Conservation (phyloP, 1,140 invertebrate species). For the Drosophila nikananu region DNA sequence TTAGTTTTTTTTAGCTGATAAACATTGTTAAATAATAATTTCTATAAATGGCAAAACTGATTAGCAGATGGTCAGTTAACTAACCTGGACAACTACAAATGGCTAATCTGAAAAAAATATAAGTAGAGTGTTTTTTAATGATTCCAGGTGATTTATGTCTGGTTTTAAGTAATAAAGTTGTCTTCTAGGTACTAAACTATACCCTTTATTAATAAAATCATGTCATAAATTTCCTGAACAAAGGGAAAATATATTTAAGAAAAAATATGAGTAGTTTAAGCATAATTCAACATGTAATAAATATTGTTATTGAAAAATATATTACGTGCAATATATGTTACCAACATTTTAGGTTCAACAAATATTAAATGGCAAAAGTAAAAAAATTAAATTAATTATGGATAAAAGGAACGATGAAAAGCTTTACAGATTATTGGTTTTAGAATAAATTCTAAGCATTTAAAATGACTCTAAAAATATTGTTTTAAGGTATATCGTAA, state of each 20-base stretch:
- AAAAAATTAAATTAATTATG: background rate
- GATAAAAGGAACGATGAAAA: too few species aligned
- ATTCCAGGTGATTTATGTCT: background rate
- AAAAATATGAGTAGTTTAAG: too few species aligned
- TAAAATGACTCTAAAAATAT: background rate
- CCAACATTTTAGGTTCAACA: background rate
- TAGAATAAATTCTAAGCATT: background rate
- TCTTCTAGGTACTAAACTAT: background rate
- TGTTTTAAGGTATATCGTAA: background rate
- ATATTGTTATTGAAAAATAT: background rate
- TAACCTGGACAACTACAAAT: conserved; percentile 24
- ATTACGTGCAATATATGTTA: background rate
- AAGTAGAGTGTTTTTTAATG: background rate
- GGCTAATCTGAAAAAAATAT: background rate
- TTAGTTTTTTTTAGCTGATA: conserved; percentile 18
- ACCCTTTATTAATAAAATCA: background rate
- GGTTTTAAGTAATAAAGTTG: background rate
- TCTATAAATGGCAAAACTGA: conserved; percentile 16
- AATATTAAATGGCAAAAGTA: background rate
- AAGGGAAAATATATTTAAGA: background rate
- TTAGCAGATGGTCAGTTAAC: conserved; percentile 17
- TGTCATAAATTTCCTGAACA: background rate
- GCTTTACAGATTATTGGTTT: background rate
- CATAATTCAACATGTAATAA: background rate
- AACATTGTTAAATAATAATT: conserved; percentile 24